phyloP scores from a whole-genome alignment of 1,140 invertebrate genomes.

The Cotesia glomerata region DNA sequence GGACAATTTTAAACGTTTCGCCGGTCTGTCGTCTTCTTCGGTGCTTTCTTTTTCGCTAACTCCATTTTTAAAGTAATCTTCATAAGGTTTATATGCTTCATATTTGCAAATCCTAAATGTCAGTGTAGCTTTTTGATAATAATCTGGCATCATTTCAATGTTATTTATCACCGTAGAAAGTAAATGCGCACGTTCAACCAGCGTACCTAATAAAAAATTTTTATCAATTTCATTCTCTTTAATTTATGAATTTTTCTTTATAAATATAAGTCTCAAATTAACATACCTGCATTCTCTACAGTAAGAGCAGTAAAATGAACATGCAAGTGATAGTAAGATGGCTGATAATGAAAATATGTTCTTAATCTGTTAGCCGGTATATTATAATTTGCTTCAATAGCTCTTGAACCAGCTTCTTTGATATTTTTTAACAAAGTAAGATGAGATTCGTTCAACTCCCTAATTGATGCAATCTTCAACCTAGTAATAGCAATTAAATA shows the following conservation, averaged over 20 bases:
- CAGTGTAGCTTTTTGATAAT: constrained; percentile 83
- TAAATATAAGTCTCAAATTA: constrained; percentile 19
- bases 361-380: constrained; percentile 75
- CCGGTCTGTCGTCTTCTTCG: neutral
- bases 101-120: constrained; percentile 68
- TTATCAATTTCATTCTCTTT: neutral
- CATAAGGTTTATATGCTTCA: constrained; percentile 1
- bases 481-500: constrained; percentile 86
- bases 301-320: constrained; percentile 89
- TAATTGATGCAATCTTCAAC: constrained; percentile 78
- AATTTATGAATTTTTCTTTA: constrained; percentile 20
- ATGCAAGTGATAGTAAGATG: constrained; percentile 96
- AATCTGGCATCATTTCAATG: constrained; percentile 80
- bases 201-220: constrained; percentile 65
- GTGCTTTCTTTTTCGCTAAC: too few relatives aligned
- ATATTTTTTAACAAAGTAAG: constrained; percentile 86
- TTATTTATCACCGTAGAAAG: constrained; percentile 91
- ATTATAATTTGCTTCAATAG: constrained; percentile 81
- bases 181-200: constrained; percentile 84
- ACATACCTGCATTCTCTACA: constrained; percentile 78
- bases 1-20: neutral
- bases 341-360: constrained; percentile 94
- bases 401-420: constrained; percentile 71
- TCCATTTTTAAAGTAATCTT: constrained; percentile 1
- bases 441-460: constrained; percentile 81